Conservation (phyloP, 2,888 invertebrate genomes). For the Incurvaria masculella region DNA sequence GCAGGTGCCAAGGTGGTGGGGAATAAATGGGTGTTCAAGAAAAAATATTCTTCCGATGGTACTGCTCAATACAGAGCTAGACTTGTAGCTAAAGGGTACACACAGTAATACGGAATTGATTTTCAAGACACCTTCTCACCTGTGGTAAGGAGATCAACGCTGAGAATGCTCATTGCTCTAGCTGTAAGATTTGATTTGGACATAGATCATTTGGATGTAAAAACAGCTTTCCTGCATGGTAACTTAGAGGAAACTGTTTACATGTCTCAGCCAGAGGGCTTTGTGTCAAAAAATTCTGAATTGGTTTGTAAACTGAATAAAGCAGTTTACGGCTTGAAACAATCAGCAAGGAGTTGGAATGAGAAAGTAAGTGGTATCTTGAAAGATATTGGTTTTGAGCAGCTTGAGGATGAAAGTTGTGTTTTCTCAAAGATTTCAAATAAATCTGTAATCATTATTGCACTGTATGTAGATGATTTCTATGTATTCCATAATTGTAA, state of each 20-base stretch:
- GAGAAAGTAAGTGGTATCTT: not conserved
- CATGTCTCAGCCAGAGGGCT: constrained; percentile 16
- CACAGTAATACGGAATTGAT: constrained; percentile 1
- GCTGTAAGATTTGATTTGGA: constrained; percentile 13
- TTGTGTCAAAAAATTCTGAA: constrained; percentile 4
- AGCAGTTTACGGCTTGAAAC: constrained; percentile 17
- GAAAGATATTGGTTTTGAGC: not conserved
- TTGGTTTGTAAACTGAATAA: constrained; percentile 11
- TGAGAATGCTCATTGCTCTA: constrained; percentile 11
- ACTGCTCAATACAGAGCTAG: not conserved
- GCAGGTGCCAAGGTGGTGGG: not conserved
- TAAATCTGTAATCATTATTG: not conserved
- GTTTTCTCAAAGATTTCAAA: not conserved
- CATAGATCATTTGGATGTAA: constrained; percentile 16
- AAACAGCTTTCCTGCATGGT: constrained; percentile 17
- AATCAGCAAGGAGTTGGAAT: constrained; percentile 14
- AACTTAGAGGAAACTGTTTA: constrained; percentile 14
- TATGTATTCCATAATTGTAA: not conserved
- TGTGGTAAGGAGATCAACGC: constrained; percentile 1
- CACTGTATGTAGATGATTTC: constrained; percentile 1
- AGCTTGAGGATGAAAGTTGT: not conserved
- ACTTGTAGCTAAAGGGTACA: not conserved
- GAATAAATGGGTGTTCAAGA: constrained; percentile 1
- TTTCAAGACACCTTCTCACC: constrained; percentile 3
- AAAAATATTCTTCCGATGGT: not conserved